Evolutionary conservation across 2,113 vertebrate genomes (phyloP).

Genomic region (Penelope pileata): DNA sequence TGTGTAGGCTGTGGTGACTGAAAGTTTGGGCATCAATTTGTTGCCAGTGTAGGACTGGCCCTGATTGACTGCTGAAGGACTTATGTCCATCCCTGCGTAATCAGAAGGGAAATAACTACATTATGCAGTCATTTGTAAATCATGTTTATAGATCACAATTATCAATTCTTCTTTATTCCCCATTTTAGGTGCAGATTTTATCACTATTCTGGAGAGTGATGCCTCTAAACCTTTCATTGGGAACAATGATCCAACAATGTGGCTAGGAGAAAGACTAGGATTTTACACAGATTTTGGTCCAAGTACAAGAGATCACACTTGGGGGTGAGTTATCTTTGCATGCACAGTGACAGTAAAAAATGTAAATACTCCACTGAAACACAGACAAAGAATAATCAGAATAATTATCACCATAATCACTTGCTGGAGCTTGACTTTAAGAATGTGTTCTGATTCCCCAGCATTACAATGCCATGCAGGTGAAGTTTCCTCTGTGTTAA

Average conservation of each 20-base stretch:
- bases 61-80: background rate
- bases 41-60: background rate
- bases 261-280: constrained; percentile 76
- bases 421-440: background rate
- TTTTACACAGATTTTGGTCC: constrained; percentile 82
- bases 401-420: background rate
- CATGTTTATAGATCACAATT: background rate
- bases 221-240: constrained; percentile 79
- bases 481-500: background rate
- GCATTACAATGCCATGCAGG: background rate
- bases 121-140: background rate
- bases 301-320: constrained; percentile 80
- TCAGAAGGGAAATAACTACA: background rate
- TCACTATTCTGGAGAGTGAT: constrained; percentile 81
- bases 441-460: background rate
- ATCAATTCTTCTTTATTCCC: background rate
- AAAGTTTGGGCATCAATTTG: background rate
- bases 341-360: background rate
- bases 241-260: constrained; percentile 79
- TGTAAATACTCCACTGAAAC: background rate
- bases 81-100: background rate
- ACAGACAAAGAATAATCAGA: background rate
- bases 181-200: constrained; percentile 75
- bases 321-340: constrained; percentile 71
- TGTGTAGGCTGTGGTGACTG: background rate